Base-by-base conservation (phyloP, 2,888 invertebrate genomes). In the Pseudolycoriella hygida region DNA sequence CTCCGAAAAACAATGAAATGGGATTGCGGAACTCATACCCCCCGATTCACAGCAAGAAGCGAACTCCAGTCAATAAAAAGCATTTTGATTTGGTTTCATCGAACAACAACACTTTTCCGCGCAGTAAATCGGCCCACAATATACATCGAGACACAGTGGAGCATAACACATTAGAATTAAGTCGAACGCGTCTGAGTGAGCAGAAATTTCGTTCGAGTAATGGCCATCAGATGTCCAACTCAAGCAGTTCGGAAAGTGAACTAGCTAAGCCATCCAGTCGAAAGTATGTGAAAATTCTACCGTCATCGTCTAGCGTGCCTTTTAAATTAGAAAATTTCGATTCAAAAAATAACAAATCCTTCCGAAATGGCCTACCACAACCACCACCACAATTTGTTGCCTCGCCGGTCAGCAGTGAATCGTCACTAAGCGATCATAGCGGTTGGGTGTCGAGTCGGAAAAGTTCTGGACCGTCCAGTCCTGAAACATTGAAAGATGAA, bases 371-470 rank as follows among this genome's bases (percentile, higher is more conserved):
- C 18, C 65, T 81, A 58, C 81, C 81, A 8, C 80, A 80, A 61
- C 74, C 75, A 1, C 73, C 74, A 2, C 68, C 70, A 17, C 73
- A 73, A 47, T 76, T 75, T 53, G 73, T 71, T 47, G 71, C 73
- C 4, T 71, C 72, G 11, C 67, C 69, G 38, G 60, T 69, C 42
- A 62, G 62, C 56, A 72, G 71, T 46, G 70, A 67, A 52, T 76
- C 77, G 8, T 76, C 77, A 47, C 64, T 80, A 48, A 86, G 85
- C 55, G 87, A 87, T 61, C 82, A 84, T 61, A 86, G 86, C 56
- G 87, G 87, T 1, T 88, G 87, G 86, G 85, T 87, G 1, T 85
- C 85, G 25, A 86, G 84, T 54, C 76, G 80, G 40, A 69, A 74
- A 39, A 77, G 76, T 56, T 76, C 77, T 43, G 72, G 70, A 17